Evolutionary conservation across 2,797 vertebrate species (phyloP).

Genomic region (Epinephelus malabaricus): DNA sequence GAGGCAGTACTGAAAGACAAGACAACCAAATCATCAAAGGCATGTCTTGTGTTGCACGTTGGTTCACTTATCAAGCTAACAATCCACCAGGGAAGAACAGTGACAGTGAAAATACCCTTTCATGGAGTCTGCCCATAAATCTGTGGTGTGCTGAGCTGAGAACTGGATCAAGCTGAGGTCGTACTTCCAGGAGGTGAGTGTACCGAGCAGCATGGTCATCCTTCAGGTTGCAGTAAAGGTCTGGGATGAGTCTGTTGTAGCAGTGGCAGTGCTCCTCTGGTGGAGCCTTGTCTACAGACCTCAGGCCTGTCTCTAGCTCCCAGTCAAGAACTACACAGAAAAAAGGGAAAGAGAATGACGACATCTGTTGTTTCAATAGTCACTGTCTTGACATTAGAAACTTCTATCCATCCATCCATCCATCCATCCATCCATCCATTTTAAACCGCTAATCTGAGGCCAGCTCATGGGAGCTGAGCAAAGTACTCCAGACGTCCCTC

Average conservation of each 20-base stretch:
- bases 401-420: too few species aligned
- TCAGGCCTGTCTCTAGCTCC: constrained; percentile 80
- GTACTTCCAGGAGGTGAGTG: constrained; percentile 72
- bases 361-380: background rate
- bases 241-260: constrained; percentile 81
- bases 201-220: constrained; percentile 70
- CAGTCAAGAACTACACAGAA: constrained; percentile 74
- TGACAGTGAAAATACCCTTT: constrained; percentile 60
- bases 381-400: too few species aligned
- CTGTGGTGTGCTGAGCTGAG: constrained; percentile 70
- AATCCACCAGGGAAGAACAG: background rate
- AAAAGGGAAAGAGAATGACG: background rate
- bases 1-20: background rate
- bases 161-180: constrained; percentile 68
- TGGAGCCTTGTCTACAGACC: constrained; percentile 41
- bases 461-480: too few species aligned
- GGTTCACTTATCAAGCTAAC: background rate
- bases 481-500: too few species aligned
- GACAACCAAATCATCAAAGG: background rate
- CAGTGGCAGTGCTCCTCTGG: constrained; percentile 81
- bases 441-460: too few species aligned
- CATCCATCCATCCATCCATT: too few species aligned
- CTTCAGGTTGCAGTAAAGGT: constrained; percentile 78
- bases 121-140: constrained; percentile 72
- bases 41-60: background rate